phyloP scores from a whole-genome alignment of 2,888 invertebrate genomes.

The Coelinius sp. region DNA sequence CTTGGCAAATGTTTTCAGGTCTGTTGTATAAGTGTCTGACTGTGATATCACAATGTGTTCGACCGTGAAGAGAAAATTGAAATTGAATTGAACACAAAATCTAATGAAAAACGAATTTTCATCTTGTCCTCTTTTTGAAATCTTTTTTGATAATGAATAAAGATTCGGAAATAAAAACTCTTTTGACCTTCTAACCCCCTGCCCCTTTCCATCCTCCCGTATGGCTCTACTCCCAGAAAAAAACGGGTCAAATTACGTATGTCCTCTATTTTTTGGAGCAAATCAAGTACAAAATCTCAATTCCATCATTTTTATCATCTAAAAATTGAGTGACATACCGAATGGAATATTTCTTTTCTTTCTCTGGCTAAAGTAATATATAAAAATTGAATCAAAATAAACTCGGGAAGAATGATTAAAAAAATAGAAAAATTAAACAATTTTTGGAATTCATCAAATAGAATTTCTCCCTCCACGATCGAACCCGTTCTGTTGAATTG shows the following conservation, averaged over 20 bases:
- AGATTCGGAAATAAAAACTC: background rate
- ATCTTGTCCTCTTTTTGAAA: background rate
- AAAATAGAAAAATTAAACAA: no score
- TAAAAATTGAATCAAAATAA: no score
- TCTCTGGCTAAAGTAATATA: no score
- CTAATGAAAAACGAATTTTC: background rate
- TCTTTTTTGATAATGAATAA: background rate
- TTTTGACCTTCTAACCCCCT: background rate
- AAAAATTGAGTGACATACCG: no score
- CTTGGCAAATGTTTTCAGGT: slow-evolving; percentile 12
- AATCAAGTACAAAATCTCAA: no score
- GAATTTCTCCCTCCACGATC: slow-evolving; percentile 5
- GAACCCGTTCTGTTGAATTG: background rate
- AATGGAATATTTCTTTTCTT: no score
- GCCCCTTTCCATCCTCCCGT: no score
- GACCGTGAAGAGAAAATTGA: slow-evolving; percentile 21
- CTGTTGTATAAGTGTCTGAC: background rate
- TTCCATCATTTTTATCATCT: no score
- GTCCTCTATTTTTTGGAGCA: background rate
- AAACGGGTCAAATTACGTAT: background rate
- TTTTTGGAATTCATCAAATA: background rate
- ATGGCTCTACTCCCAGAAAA: background rate
- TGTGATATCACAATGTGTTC: background rate
- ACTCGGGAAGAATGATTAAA: no score
- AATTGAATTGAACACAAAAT: background rate